Conservation (phyloP, 2,113 vertebrate species). For the Neodon shergylaensis region DNA sequence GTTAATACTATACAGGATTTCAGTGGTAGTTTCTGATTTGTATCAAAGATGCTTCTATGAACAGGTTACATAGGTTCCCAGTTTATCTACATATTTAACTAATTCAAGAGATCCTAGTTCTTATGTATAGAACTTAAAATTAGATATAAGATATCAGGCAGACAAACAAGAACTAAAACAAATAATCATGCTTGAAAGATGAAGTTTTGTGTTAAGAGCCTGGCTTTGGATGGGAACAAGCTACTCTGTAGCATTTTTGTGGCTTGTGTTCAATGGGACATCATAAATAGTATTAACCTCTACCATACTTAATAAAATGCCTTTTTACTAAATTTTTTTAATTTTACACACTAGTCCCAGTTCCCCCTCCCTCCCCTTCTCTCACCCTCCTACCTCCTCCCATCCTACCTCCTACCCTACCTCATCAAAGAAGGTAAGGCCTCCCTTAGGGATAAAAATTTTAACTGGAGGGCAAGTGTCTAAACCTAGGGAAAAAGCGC, state of each 20-base stretch:
- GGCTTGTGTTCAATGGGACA: neutral
- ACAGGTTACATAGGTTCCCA: neutral
- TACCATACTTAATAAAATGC: neutral
- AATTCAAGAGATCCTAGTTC: neutral
- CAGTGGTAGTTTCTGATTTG: slow-evolving; percentile 7
- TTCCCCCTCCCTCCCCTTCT: too few relatives aligned
- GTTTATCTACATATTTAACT: neutral
- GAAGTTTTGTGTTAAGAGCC: neutral
- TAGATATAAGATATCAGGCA: neutral
- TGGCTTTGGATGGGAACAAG: neutral
- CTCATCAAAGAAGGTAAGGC: too few relatives aligned
- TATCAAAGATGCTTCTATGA: slow-evolving; percentile 4
- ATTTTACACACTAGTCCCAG: too few relatives aligned
- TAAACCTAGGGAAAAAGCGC: neutral
- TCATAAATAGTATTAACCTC: neutral
- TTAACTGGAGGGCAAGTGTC: neutral
- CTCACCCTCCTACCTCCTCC: too few relatives aligned
- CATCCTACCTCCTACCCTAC: too few relatives aligned
- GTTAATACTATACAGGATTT: neutral
- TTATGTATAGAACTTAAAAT: neutral
- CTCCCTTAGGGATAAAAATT: neutral
- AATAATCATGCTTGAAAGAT: neutral
- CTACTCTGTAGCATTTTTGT: neutral
- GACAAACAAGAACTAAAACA: neutral
- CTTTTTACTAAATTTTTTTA: too few relatives aligned